Evolutionary conservation across 2,113 vertebrate genomes (phyloP).

Genomic region (Barnardius zonarius): DNA sequence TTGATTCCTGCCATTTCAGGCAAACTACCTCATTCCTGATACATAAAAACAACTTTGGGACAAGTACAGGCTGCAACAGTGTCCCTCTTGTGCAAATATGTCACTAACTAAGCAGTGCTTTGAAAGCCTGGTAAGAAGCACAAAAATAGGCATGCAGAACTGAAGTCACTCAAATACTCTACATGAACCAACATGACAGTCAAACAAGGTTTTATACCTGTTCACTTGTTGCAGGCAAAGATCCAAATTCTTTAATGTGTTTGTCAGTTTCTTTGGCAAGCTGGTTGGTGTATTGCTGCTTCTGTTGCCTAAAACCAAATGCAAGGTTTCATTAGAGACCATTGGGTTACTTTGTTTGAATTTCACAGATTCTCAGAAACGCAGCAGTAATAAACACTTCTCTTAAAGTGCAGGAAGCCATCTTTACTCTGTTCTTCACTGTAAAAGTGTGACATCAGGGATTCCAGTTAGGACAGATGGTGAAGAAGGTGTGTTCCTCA

Average conservation of each 20-base stretch:
- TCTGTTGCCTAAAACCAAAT: conserved; percentile 84
- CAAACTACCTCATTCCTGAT: not conserved
- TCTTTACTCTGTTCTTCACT: not conserved
- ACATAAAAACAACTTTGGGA: not conserved
- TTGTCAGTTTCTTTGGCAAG: conserved; percentile 96
- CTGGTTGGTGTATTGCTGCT: conserved; percentile 89
- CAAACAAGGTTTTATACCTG: conserved; percentile 74
- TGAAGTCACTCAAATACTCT: not conserved
- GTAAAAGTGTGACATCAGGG: not conserved
- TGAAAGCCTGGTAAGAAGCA: not conserved
- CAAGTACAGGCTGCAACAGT: not conserved
- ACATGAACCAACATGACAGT: not conserved
- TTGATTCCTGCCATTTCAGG: not conserved
- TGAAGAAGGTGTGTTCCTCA: not conserved
- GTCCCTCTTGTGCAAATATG: not conserved
- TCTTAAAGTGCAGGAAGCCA: not conserved
- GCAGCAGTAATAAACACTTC: not conserved
- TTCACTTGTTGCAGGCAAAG: conserved; percentile 85
- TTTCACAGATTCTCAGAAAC: not conserved
- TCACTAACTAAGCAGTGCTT: not conserved
- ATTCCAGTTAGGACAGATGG: not conserved
- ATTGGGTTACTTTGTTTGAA: not conserved
- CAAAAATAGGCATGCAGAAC: not conserved
- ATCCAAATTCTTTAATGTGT: conserved; percentile 90
- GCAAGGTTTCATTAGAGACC: not conserved